Percentiles rank a stretch among this genome's conserved stretches.
phyloP scores from a whole-genome alignment of 2,113 vertebrate genomes.

The Phycodurus eques region DNA sequence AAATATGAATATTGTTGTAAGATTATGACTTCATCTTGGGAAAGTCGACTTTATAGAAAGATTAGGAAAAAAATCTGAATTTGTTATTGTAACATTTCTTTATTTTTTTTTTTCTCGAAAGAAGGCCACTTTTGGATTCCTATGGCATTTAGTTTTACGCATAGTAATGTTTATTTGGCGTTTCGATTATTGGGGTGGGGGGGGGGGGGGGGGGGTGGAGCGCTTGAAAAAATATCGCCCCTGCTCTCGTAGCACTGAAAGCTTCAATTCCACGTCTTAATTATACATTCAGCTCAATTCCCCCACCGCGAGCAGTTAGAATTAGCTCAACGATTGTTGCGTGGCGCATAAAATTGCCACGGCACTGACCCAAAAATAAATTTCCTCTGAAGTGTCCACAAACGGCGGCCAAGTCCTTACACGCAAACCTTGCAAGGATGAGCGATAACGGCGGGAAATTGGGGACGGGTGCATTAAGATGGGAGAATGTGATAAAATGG shows the following conservation, averaged over 20 bases:
- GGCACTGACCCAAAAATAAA: slow-evolving; percentile 41
- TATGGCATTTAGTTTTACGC: too few relatives aligned
- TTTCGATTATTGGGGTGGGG: not conserved
- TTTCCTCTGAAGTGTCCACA: slow-evolving; percentile 36
- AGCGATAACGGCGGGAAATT: slow-evolving; percentile 9
- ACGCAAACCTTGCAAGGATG: slow-evolving; percentile 9
- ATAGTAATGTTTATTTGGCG: not conserved
- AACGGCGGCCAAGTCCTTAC: not conserved
- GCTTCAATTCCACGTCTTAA: slow-evolving; percentile 37
- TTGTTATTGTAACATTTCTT: too few relatives aligned
- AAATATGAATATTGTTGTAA: too few relatives aligned
- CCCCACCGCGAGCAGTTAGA: slow-evolving; percentile 43
- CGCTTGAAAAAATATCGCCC: slow-evolving; percentile 22
- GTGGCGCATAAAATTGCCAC: slow-evolving; percentile 36
- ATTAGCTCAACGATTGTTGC: slow-evolving; percentile 21
- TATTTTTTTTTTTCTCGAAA: too few relatives aligned
- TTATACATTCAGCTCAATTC: slow-evolving; percentile 44
- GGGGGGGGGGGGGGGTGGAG: too few relatives aligned
- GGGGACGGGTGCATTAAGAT: slow-evolving; percentile 17
- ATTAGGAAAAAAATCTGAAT: too few relatives aligned
- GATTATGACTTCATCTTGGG: too few relatives aligned
- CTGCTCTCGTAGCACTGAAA: slow-evolving; percentile 15
- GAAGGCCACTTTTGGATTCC: too few relatives aligned
- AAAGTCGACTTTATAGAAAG: too few relatives aligned
- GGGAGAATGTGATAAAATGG: slow-evolving; percentile 2